Base-by-base conservation (phyloP, 2,797 vertebrate species). In the Hoplostethus mediterraneus region DNA sequence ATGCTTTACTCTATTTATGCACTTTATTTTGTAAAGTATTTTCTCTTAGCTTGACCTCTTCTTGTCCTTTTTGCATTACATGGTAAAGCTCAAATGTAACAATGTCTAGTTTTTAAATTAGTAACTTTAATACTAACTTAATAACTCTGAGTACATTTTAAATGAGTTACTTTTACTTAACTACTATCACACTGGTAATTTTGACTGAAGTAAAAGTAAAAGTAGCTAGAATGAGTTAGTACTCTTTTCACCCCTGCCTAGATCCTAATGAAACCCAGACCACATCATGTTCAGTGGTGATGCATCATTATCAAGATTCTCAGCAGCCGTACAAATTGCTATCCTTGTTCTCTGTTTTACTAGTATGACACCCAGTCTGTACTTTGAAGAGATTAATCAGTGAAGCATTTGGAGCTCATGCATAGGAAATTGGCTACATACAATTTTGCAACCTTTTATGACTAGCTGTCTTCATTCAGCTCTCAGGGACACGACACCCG, bases 381-480 rank as follows among this genome's bases (percentile, higher is more conserved):
- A 10, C 30, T 21, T 65, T n/a, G 12, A 49, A 54, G 44, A 60
- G 47, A 67, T 68, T 58, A 73, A 16, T 71, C 58, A 67, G 63
- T 9, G 47, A 13, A 47, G 62, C 53, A 58, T 42, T 30, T 11
- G 52, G 38, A 47, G 49, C 51, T 51, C 47, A 66, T 62, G 14
- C 75, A 51, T 9, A n/a, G 57, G 44, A 66, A 80, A 68, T 62
- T 63, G 16, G 33, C 38, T 45, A 49, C 45, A 73, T 70, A 48
- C 11, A n/a, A 38, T 63, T 42, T 63, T 71, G 53, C 28, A 57
- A 11, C 33, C 17, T 53, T 17, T 55, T 73, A 61, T 10, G 14
- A 57, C 55, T 25, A 36, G 49, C 11, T 45, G 12, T 56, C 21
- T 53, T 25, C 0, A 5, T 16, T 53, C 36, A 9, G 36, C 64